A percentile compares a stretch with the other conserved stretches of the same genome.
phyloP scores from a whole-genome alignment of 2,888 invertebrate species.

The Athalia circularis region DNA sequence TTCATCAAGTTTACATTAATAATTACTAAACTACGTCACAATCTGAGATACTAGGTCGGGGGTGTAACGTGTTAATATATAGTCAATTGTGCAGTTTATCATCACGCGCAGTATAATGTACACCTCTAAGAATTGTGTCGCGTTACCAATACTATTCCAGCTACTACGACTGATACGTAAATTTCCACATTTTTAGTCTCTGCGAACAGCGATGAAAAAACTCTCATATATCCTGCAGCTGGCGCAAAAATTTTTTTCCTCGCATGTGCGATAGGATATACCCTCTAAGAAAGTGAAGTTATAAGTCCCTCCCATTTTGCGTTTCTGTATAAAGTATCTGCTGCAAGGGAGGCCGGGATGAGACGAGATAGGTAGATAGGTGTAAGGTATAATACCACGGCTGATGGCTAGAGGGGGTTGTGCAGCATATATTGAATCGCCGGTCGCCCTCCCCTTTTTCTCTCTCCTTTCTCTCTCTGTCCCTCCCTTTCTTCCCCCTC shows the following conservation, averaged over 20 bases:
- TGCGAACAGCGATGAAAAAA: too few relatives aligned
- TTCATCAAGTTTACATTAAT: constrained; percentile 38
- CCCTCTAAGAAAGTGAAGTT: constrained; percentile 15
- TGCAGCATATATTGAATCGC: constrained; percentile 37
- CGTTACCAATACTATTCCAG: too few relatives aligned
- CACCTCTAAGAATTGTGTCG: too few relatives aligned
- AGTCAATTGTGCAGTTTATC: too few relatives aligned
- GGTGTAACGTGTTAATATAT: neutral
- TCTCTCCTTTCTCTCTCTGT: constrained; percentile 13
- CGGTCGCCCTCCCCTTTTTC: constrained; percentile 23
- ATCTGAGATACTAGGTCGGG: neutral
- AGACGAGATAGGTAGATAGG: constrained; percentile 18
- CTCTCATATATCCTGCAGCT: too few relatives aligned
- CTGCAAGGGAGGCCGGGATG: too few relatives aligned
- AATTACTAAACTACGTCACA: neutral
- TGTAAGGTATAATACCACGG: neutral
- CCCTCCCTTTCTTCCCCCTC: constrained; percentile 46
- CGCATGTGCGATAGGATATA: too few relatives aligned
- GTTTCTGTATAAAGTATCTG: too few relatives aligned
- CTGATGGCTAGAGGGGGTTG: neutral
- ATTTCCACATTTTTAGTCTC: too few relatives aligned
- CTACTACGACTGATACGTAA: too few relatives aligned
- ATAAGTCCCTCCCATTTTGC: neutral
- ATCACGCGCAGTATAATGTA: too few relatives aligned
- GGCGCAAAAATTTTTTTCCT: too few relatives aligned